Base-by-base conservation (phyloP, 1,140 invertebrate species). In the Caenorhabditis remanei region DNA sequence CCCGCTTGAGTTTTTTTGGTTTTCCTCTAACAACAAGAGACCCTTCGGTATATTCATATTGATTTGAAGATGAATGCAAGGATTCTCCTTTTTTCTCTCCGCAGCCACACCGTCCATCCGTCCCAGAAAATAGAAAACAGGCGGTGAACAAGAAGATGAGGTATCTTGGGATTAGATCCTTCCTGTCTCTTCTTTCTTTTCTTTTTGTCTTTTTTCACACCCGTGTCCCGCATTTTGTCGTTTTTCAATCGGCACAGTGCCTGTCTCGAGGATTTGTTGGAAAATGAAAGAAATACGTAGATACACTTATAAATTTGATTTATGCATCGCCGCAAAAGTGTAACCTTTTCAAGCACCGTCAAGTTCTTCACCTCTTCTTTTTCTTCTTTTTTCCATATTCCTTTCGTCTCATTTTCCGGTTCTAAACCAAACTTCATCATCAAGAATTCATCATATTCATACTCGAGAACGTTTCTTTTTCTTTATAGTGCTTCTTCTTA, bases 221-320 rank as follows among this genome's bases (percentile, higher is more conserved):
- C 32, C 55, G 55, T 83, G 13, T 58, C 46, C 82, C 55, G 48
- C 71, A 79, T 53, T 46, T 84, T 56, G 53, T 84, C 56, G 56
- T 84, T 84, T 61, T 61, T 84, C 82, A 58, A 56, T 84, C 82
- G 71, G 71, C 71, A 79, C 71, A 7, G 71, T 79, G 43, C 71
- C 71, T 50, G 43, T 79, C 71, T 79, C 71, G 46, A 48, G 43
- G 43, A 79, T 79, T 71, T 40, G 14, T 11, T n/a, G 43, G 53
- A 84, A 58, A 58, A 50, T 56, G 41, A 58, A 84, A 84, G 53
- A 58, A 58, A 58, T 84, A 48, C 82, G 32, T 58, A 56, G 82
- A 84, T 61, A 84, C 41, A 58, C 82, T 56, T 61, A 58, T 21
- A 61, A 84, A 56, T 84, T 56, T 58, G 56, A 61, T 61, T 61